These are phyloP conservation scores for Numida meleagris DNA, from an alignment of 2,113 vertebrate genomes.

Conservation along the genomic window DNA sequence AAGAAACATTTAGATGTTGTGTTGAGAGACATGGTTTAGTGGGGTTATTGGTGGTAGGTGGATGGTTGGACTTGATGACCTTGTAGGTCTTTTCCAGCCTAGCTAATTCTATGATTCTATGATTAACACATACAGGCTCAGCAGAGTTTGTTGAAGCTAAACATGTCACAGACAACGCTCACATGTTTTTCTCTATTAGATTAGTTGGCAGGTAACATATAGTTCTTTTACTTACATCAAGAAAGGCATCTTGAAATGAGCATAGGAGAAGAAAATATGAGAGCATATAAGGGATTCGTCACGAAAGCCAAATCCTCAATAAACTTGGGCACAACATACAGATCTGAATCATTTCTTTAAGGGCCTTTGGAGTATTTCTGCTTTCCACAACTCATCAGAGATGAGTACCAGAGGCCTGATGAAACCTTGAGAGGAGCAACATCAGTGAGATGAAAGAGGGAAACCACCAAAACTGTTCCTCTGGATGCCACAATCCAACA, in stretches of 20 bases:
- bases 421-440: background rate
- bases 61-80: no score
- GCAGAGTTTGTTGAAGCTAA: background rate
- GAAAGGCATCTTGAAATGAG: background rate
- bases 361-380: background rate
- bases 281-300: fast-evolving
- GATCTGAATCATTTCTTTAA: background rate
- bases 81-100: no score
- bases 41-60: no score
- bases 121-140: background rate
- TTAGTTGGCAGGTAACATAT: background rate
- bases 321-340: fast-evolving
- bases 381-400: background rate
- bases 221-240: background rate
- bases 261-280: background rate
- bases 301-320: background rate
- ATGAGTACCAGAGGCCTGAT: background rate
- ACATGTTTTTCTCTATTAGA: background rate
- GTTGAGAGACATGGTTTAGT: no score
- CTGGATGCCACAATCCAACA: background rate
- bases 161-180: background rate
- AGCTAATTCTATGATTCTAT: no score
- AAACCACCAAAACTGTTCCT: fast-evolving
- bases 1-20: no score
- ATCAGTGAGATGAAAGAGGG: background rate